phyloP scores from a whole-genome alignment of 2,797 vertebrate genomes.

The Myiotriccus ornatus region DNA sequence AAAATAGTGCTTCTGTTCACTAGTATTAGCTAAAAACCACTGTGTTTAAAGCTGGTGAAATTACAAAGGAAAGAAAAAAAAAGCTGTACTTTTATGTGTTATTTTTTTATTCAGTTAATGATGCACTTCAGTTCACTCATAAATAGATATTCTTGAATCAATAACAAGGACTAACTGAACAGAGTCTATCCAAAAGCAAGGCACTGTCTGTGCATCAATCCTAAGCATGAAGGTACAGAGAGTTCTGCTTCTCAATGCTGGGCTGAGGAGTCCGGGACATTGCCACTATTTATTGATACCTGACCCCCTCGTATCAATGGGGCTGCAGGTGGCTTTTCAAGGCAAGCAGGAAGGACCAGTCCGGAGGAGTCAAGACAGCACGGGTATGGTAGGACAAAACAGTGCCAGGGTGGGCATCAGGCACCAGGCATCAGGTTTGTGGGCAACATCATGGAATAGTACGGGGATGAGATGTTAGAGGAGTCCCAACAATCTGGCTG shows the following conservation, averaged over 20 bases:
- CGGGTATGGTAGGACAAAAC: background rate
- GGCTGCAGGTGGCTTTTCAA: background rate
- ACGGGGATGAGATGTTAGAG: background rate
- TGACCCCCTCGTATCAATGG: accelerated
- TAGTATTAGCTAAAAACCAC: background rate
- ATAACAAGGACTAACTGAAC: constrained; percentile 15
- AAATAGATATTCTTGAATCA: background rate
- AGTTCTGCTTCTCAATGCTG: background rate
- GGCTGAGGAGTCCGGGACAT: background rate
- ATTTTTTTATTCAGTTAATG: constrained; percentile 37
- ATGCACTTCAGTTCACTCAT: constrained; percentile 4
- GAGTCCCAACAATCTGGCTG: background rate
- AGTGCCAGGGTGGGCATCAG: background rate
- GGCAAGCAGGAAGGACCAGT: accelerated
- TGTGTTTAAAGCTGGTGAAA: background rate
- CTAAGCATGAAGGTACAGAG: background rate
- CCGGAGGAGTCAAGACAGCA: background rate
- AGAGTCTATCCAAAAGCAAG: background rate
- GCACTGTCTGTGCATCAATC: background rate
- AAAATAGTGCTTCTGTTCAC: constrained; percentile 40
- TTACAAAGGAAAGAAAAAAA: background rate
- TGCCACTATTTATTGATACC: background rate
- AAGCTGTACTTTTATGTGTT: background rate
- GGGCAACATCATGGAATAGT: background rate
- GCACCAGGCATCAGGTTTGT: accelerated